Evolutionary conservation across 2,797 vertebrate species (phyloP).

Genomic region (Hydrocynus forskahlii): DNA sequence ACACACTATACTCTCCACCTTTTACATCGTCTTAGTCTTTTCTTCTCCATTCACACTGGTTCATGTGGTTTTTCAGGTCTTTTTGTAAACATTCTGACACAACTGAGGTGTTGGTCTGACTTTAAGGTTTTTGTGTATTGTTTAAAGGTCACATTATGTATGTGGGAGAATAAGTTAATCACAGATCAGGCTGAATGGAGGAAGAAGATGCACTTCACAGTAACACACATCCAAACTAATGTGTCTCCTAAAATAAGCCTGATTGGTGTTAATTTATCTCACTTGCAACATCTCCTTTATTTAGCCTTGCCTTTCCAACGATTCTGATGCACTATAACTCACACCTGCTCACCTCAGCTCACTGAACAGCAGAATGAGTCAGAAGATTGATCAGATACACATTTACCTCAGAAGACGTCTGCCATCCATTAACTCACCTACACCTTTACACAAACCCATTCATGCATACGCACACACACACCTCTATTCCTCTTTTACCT

Average conservation of each 20-base stretch:
- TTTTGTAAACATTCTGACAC: too few relatives aligned
- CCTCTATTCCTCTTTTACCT: constrained; percentile 1
- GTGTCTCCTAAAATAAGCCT: neutral
- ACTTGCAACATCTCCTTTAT: neutral
- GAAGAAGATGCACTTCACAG: neutral
- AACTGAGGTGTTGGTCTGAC: too few relatives aligned
- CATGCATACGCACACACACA: neutral
- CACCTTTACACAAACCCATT: neutral
- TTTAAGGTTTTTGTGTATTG: too few relatives aligned
- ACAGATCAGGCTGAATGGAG: neutral
- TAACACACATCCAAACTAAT: neutral
- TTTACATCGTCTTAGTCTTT: neutral
- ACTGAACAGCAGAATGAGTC: neutral
- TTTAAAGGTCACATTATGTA: too few relatives aligned
- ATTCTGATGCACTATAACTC: neutral
- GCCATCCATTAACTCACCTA: constrained; percentile 15
- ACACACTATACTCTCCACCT: neutral
- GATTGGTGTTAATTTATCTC: neutral
- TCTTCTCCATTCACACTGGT: neutral
- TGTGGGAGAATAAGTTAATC: neutral
- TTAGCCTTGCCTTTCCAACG: neutral
- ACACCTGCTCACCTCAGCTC: neutral
- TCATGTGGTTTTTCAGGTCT: too few relatives aligned
- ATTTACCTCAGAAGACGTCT: constrained; percentile 6
- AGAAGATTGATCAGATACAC: constrained; percentile 25